Conservation (phyloP, 2,113 vertebrate genomes). For the Eptesicus fuscus region DNA sequence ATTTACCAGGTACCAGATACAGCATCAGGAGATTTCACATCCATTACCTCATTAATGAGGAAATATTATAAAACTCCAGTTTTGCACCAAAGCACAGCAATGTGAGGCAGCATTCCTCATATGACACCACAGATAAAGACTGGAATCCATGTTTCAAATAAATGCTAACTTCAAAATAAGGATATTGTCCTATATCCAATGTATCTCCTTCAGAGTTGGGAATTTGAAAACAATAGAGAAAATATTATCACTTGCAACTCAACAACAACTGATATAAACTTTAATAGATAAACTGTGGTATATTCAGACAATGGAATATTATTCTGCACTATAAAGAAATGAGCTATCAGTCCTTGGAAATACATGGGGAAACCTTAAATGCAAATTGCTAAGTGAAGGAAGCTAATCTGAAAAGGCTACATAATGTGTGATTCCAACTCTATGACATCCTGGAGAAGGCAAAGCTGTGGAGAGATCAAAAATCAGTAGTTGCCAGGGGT, state of each 20-base stretch:
- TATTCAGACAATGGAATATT: background rate
- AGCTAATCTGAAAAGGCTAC: background rate
- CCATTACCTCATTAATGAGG: background rate
- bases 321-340: background rate
- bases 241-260: background rate
- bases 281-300: too few species aligned
- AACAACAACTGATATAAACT: background rate
- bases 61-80: background rate
- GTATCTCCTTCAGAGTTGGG: background rate
- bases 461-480: background rate
- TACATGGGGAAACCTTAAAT: background rate
- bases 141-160: background rate
- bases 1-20: background rate
- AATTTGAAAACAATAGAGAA: background rate
- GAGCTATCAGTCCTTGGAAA: too few species aligned
- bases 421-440: too few species aligned
- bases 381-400: background rate
- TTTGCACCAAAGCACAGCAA: too few species aligned
- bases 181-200: rapidly evolving
- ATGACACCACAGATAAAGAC: rapidly evolving
- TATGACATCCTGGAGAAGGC: background rate
- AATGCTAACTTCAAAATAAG: background rate
- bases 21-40: background rate
- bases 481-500: background rate
- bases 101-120: rapidly evolving